These are phyloP conservation scores for Pangasius krempfi DNA, from an alignment of 2,797 vertebrate species.

Conservation along the genomic window DNA sequence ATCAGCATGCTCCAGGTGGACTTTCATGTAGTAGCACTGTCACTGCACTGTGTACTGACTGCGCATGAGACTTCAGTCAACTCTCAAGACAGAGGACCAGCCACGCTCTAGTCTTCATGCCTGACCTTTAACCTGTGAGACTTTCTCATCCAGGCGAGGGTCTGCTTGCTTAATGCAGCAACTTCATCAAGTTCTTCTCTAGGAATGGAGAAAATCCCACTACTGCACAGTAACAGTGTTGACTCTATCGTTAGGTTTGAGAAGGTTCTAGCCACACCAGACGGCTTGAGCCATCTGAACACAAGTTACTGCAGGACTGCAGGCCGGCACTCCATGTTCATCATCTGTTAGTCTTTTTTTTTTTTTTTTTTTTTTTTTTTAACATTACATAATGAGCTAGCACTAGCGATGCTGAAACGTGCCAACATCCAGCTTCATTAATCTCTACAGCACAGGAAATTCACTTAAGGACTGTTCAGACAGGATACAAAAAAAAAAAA, in stretches of 20 bases:
- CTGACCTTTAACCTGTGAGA: not conserved
- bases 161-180: not conserved
- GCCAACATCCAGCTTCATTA: not conserved
- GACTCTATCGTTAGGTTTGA: not conserved
- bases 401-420: conserved; percentile 29
- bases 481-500: not conserved
- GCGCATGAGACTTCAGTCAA: not conserved
- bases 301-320: not conserved
- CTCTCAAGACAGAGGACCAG: not conserved
- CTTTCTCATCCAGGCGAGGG: not conserved
- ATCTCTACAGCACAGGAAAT: not conserved
- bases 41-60: not conserved
- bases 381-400: conserved; percentile 31
- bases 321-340: not conserved
- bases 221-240: not conserved
- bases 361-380: not conserved
- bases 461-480: conserved; percentile 9
- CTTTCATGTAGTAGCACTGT: not conserved
- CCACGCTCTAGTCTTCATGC: not conserved
- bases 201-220: not conserved
- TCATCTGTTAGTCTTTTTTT: not conserved
- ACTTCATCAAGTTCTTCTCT: not conserved
- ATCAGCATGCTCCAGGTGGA: not conserved
- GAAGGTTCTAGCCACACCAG: not conserved
- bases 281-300: not conserved